Evolutionary conservation across 2,113 vertebrate genomes (phyloP).

Genomic region (Rhinopomastus cyanomelas): DNA sequence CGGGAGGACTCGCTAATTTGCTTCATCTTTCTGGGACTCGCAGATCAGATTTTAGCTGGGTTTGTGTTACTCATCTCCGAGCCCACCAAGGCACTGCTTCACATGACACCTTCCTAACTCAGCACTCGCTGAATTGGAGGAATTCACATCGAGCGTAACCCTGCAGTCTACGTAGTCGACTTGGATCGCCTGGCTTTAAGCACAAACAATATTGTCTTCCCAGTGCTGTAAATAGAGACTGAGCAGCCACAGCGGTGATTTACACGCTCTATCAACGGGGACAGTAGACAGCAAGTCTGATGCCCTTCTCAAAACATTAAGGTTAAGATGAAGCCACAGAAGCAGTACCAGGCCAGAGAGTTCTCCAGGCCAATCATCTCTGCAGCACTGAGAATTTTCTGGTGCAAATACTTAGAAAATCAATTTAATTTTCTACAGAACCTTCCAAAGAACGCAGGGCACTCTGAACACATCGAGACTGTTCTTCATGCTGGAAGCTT

Average conservation of each 20-base stretch:
- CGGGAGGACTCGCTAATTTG: neutral
- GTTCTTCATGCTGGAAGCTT: neutral
- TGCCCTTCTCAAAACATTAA: neutral
- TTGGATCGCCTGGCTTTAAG: conserved; percentile 10
- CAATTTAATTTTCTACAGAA: neutral
- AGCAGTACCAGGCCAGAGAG: neutral
- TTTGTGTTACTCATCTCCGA: conserved; percentile 30
- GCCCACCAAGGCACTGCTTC: neutral
- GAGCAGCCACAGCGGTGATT: neutral
- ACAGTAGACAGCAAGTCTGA: conserved; percentile 39
- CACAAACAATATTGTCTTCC: conserved; percentile 6
- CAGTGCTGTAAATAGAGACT: conserved; percentile 43
- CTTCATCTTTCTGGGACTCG: neutral
- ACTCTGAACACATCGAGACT: fast-evolving
- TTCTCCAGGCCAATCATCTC: neutral
- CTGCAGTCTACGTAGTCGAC: neutral
- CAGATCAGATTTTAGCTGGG: neutral
- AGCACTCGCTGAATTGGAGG: neutral
- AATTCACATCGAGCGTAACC: conserved; percentile 8
- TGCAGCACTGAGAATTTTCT: neutral
- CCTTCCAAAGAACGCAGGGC: neutral
- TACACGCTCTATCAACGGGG: neutral
- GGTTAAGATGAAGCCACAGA: neutral
- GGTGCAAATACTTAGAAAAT: neutral
- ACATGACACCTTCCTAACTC: conserved; percentile 14